These are phyloP conservation scores for Globicephala melas DNA, from an alignment of 2,113 vertebrate species.

Conservation along the genomic window DNA sequence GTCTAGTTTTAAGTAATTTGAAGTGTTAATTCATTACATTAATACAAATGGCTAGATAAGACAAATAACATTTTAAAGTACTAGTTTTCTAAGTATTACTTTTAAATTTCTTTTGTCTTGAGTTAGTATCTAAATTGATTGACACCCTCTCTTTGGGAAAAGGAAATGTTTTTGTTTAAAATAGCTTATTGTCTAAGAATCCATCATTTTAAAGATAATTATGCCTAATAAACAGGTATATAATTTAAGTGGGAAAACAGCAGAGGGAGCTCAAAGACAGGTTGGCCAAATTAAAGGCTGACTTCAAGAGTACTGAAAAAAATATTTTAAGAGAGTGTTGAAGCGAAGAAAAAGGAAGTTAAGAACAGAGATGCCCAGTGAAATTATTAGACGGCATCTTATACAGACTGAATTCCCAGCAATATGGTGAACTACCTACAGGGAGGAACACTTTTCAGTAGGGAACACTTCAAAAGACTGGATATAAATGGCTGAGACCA, in stretches of 20 bases:
- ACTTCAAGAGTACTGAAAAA: not conserved
- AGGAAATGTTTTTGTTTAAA: not conserved
- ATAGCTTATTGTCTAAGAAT: not conserved
- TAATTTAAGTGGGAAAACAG: conserved; percentile 26
- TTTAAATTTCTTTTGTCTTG: not conserved
- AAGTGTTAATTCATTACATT: not conserved
- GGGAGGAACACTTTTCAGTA: not conserved
- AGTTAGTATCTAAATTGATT: not conserved
- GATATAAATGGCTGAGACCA: not conserved
- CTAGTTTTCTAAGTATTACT: not conserved
- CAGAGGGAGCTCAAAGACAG: conserved; percentile 78
- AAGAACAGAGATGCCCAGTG: not conserved
- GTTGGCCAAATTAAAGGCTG: not conserved
- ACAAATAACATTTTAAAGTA: not conserved
- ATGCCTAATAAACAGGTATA: not conserved
- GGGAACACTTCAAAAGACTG: not conserved
- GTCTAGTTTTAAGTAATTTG: conserved; percentile 24
- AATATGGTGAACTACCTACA: not conserved
- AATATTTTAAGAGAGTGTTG: not conserved
- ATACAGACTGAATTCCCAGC: not conserved
- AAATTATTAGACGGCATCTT: not conserved
- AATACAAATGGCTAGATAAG: not conserved
- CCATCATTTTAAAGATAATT: not conserved
- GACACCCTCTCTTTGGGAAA: not conserved
- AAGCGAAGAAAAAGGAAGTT: not conserved